Evolutionary conservation across 2,113 vertebrate species (phyloP), one percentile per base, ranked within the genome.

Genomic region (Hippocampus guttulatus): DNA sequence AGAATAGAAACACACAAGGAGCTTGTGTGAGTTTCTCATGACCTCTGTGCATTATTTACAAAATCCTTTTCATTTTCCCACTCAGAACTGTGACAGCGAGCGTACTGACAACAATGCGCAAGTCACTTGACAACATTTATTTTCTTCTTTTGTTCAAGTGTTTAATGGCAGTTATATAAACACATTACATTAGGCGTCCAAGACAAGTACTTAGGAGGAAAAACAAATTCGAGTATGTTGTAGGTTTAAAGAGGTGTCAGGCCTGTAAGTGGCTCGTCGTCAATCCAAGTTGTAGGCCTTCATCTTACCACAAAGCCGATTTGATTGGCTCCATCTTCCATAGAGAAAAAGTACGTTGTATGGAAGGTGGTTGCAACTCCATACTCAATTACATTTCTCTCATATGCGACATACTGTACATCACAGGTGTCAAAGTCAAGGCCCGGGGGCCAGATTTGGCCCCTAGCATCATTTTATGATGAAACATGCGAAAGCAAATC

Each of bases 11-110:
- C 52, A 66, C 7, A n/a, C 15, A 1, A 11, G 30, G 60, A 67
- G 55, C 20, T 64, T 15, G 16, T 51, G 18, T 63, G 41, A 74
- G 64, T 71, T 40, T 61, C 43, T 43, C 70, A 49, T 41, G 33
- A 62, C n/a, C 4, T 60, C 27, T 14, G 33, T 41, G 38, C 33
- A 64, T 41, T 41, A 40, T 40, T 64, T 5, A n/a, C 9, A 15
- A 49, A 33, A 47, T 45, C 0, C 7, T 16, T 55, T 16, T 27
- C 25, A 27, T 60, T 60, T 60, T 33, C 20, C 2, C 8, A 7
- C 52, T 54, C 20, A 52, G 21, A 33, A 60, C 27, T 33, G 27
- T 15, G 23, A 58, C 23, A 4, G 23, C 2, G 14, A 12, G 11
- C 7, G 27, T 61, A 4, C 58, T 18, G 30, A 61, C 58, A 61